Conservation (phyloP, 2,113 vertebrate genomes). For the Cololabis saira region DNA sequence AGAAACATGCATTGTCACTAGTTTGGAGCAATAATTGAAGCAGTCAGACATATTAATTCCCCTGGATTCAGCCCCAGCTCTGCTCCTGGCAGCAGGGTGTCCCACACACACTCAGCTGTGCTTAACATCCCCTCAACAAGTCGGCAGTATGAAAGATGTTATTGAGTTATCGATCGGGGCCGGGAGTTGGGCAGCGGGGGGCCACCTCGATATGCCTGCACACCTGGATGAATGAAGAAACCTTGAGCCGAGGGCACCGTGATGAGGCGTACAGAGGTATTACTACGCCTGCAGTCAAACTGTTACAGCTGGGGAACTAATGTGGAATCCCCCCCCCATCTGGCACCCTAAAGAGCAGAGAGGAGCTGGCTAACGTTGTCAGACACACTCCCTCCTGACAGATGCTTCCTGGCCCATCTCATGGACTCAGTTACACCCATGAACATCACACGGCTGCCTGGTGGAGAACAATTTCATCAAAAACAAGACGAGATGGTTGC, state of each 20-base stretch:
- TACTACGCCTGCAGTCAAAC: slow-evolving; percentile 58
- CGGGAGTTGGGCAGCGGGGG: slow-evolving; percentile 80
- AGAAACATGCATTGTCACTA: not conserved
- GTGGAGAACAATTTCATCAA: not conserved
- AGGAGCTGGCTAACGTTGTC: slow-evolving; percentile 69
- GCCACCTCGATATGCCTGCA: slow-evolving; percentile 85
- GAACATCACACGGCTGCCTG: slow-evolving; percentile 24
- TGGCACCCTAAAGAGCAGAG: slow-evolving; percentile 80
- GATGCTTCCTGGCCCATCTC: slow-evolving; percentile 61
- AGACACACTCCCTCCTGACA: slow-evolving; percentile 71
- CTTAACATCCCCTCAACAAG: slow-evolving; percentile 90
- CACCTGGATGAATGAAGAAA: slow-evolving; percentile 66
- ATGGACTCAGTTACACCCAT: slow-evolving; percentile 58
- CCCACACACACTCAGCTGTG: slow-evolving; percentile 80
- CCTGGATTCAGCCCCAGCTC: slow-evolving; percentile 1
- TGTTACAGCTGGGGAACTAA: slow-evolving; percentile 84
- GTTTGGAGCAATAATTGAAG: slow-evolving; percentile 10
- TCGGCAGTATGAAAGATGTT: slow-evolving; percentile 88
- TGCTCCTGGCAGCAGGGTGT: slow-evolving; percentile 26
- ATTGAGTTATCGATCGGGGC: slow-evolving; percentile 95
- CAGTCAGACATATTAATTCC: no score
- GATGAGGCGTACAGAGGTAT: slow-evolving; percentile 83
- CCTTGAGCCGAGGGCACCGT: slow-evolving; percentile 73
- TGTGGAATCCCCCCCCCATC: slow-evolving; percentile 83
- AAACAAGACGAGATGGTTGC: slow-evolving; percentile 26